Percentiles rank a stretch among this genome's conserved stretches.
Conservation (phyloP, 2,888 invertebrate species). For the Drosophila greeni region DNA sequence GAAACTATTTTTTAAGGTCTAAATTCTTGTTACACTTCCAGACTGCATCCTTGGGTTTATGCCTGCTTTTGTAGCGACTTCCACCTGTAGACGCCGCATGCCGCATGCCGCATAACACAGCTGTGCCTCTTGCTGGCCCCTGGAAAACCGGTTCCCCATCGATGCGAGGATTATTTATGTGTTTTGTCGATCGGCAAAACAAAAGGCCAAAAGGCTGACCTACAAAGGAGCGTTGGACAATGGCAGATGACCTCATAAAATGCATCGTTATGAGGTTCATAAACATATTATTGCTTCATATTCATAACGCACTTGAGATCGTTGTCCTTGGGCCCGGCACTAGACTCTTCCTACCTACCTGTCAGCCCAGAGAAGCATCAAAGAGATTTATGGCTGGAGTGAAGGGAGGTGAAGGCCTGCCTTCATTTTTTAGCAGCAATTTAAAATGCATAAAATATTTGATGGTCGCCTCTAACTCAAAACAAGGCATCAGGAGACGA, state of each 20-base stretch:
- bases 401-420: conserved; percentile 20
- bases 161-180: conserved; percentile 34
- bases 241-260: conserved; percentile 69
- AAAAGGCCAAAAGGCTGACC: conserved; percentile 42
- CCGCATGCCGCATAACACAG: conserved; percentile 45
- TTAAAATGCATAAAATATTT: conserved; percentile 66
- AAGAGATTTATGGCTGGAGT: conserved; percentile 52
- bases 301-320: conserved; percentile 60
- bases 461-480: conserved; percentile 41
- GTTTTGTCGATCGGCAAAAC: conserved; percentile 22
- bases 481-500: conserved; percentile 31
- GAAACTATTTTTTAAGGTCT: background rate
- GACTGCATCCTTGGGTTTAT: background rate
- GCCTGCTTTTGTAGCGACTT: conserved; percentile 15
- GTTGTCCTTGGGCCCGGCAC: conserved; percentile 54
- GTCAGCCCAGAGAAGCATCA: conserved; percentile 10
- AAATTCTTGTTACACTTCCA: background rate
- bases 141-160: conserved; percentile 35
- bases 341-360: conserved; percentile 13
- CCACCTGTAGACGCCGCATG: conserved; percentile 40
- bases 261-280: conserved; percentile 68
- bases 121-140: conserved; percentile 35
- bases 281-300: conserved; percentile 67
- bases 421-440: conserved; percentile 57
- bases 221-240: conserved; percentile 33